phyloP scores from a whole-genome alignment of 2,888 invertebrate species.

The Pristionchus maxplancki region DNA sequence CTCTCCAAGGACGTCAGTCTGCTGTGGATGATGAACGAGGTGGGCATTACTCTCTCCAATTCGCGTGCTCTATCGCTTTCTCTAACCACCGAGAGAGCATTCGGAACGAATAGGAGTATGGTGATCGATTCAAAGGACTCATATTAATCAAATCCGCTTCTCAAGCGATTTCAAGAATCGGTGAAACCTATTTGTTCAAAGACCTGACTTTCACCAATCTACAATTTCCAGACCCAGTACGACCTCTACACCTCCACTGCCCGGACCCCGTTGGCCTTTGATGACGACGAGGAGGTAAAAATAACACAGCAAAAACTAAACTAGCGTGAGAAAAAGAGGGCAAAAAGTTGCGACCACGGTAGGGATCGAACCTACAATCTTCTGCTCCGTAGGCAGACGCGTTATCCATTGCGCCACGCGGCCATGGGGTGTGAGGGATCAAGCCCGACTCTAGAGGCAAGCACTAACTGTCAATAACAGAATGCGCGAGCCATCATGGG shows the following conservation, averaged over 20 bases:
- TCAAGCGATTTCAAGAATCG: too few relatives aligned
- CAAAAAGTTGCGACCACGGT: constrained; percentile 50
- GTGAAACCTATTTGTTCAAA: too few relatives aligned
- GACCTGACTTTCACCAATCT: too few relatives aligned
- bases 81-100: too few relatives aligned
- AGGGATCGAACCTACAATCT: constrained; percentile 77
- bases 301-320: background rate
- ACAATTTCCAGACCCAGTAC: constrained; percentile 26
- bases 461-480: background rate
- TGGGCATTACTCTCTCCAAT: too few relatives aligned
- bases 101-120: too few relatives aligned
- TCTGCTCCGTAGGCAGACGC: constrained; percentile 78
- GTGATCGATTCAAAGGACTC: background rate
- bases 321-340: background rate
- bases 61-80: too few relatives aligned
- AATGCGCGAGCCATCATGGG: background rate
- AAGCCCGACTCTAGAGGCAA: background rate
- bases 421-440: background rate
- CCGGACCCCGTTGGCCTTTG: background rate
- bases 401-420: constrained; percentile 64
- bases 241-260: constrained; percentile 48
- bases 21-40: constrained; percentile 51
- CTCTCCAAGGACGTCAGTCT: constrained; percentile 47
- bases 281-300: constrained; percentile 41
- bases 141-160: too few relatives aligned